Percentiles rank a stretch among this genome's conserved stretches.
Conservation (phyloP, 1,140 invertebrate species). For the Sitodiplosis mosellana region DNA sequence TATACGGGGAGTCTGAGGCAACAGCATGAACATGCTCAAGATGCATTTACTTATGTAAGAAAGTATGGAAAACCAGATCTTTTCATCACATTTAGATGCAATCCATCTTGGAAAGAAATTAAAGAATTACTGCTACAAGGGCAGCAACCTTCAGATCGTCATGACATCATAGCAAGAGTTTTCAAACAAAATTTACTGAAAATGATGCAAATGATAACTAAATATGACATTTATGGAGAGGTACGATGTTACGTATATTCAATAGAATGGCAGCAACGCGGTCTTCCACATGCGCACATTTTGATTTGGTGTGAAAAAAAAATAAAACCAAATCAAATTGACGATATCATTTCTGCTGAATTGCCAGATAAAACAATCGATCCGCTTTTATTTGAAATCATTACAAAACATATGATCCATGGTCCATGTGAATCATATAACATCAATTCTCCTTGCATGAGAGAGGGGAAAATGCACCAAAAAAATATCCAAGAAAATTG, state of each 20-base stretch:
- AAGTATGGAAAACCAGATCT: conserved; percentile 23
- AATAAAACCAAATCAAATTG: conserved; percentile 21
- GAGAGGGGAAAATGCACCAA: conserved; percentile 10
- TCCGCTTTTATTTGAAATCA: conserved; percentile 20
- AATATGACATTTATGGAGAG: conserved; percentile 19
- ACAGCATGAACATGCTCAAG: conserved; percentile 25
- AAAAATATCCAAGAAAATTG: conserved; percentile 13
- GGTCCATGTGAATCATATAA: conserved; percentile 25
- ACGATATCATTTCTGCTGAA: conserved; percentile 30
- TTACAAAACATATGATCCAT: conserved; percentile 30
- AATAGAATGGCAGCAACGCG: conserved; percentile 32
- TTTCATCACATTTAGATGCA: conserved; percentile 28
- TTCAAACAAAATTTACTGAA: conserved; percentile 29
- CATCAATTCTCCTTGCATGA: conserved; percentile 7
- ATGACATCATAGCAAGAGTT: conserved; percentile 24
- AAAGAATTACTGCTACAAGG: conserved; percentile 15
- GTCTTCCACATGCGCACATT: conserved; percentile 27
- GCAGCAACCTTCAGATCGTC: conserved; percentile 17
- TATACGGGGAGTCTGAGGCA: conserved; percentile 22
- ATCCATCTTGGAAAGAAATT: conserved; percentile 30
- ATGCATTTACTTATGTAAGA: conserved; percentile 24
- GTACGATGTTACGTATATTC: conserved; percentile 25
- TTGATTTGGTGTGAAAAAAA: conserved; percentile 21
- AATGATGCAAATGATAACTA: conserved; percentile 26
- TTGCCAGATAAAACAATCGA: conserved; percentile 26